Conservation (phyloP, 2,888 invertebrate species). For the Melanostoma mellinum region DNA sequence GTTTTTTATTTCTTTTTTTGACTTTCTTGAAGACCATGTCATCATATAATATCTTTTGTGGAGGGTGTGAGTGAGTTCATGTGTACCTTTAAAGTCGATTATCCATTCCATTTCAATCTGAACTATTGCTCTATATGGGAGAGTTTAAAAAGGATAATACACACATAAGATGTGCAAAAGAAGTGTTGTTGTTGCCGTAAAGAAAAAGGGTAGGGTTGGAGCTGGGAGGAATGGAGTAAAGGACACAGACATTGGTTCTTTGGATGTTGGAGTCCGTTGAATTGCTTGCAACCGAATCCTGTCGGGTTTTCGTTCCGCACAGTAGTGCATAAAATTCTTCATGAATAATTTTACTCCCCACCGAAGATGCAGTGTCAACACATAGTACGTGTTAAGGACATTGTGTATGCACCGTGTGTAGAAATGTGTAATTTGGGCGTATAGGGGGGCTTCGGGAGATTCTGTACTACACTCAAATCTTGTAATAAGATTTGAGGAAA, state of each 20-base stretch:
- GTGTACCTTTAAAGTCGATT: conserved; percentile 73
- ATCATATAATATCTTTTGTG: conserved; percentile 18
- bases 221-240: background rate
- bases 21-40: conserved; percentile 60
- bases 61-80: conserved; percentile 47
- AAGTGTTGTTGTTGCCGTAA: conserved; percentile 18
- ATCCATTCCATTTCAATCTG: conserved; percentile 74
- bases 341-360: conserved; percentile 73
- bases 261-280: conserved; percentile 50
- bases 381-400: conserved; percentile 67
- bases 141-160: conserved; percentile 70
- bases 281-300: conserved; percentile 67
- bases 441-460: conserved; percentile 5
- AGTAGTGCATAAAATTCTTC: conserved; percentile 75
- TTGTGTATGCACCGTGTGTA: conserved; percentile 25
- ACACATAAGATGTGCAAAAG: conserved; percentile 51
- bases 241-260: conserved; percentile 19
- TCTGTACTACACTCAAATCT: conserved; percentile 30
- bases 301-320: conserved; percentile 73
- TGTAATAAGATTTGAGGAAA: conserved; percentile 41
- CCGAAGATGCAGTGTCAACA: conserved; percentile 69
- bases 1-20: conserved; percentile 28
- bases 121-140: conserved; percentile 72
- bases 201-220: background rate
- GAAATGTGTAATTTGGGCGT: conserved; percentile 3